These are phyloP conservation scores for Acanthosepion lycidas DNA, from an alignment of 2,888 invertebrate species.

Conservation along the genomic window DNA sequence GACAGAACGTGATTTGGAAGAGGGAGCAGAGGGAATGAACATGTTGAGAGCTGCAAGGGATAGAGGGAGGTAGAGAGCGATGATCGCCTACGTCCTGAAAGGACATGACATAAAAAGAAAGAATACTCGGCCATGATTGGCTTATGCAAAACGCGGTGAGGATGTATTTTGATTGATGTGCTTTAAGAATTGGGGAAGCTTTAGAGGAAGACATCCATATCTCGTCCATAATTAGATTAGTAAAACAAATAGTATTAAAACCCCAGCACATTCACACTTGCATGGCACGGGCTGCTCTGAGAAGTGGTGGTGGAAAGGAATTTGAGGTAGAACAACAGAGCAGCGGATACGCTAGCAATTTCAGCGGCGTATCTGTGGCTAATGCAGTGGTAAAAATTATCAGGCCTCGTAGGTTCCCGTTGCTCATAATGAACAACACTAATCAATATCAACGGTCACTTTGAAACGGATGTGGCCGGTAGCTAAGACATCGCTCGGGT, in stretches of 20 bases:
- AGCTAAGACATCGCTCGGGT: background rate
- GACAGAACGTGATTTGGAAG: too few relatives aligned
- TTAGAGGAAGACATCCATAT: background rate
- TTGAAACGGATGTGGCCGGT: background rate
- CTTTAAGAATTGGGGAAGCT: too few relatives aligned
- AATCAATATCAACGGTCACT: rapidly evolving
- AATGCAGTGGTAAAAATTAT: background rate
- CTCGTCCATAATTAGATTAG: background rate
- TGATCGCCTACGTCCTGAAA: too few relatives aligned
- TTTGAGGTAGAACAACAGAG: background rate
- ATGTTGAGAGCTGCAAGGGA: too few relatives aligned
- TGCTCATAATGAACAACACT: background rate
- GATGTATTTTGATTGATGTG: too few relatives aligned
- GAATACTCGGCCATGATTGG: too few relatives aligned
- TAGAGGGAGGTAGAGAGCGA: too few relatives aligned
- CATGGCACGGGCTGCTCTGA: background rate
- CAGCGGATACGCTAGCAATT: background rate
- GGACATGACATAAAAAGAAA: too few relatives aligned
- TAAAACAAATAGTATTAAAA: background rate
- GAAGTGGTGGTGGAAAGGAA: background rate
- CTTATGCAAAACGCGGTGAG: too few relatives aligned
- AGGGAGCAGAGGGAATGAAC: too few relatives aligned
- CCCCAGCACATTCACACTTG: background rate
- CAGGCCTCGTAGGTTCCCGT: background rate
- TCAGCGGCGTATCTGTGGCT: too few relatives aligned